phyloP scores from a whole-genome alignment of 2,797 vertebrate genomes.

The Anomalospiza imberbis region DNA sequence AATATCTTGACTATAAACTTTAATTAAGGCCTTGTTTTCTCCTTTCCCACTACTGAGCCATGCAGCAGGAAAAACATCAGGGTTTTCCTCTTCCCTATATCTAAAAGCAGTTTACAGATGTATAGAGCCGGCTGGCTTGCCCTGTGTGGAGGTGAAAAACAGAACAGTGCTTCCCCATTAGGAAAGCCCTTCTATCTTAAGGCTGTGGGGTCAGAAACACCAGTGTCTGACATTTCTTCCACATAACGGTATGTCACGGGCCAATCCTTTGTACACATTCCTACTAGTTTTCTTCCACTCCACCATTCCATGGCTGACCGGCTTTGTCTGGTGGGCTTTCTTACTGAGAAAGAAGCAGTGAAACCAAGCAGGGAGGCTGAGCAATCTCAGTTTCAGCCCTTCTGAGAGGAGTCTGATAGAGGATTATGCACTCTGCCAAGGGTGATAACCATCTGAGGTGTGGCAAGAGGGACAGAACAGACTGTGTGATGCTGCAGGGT shows the following conservation, averaged over 20 bases:
- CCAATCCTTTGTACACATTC: neutral
- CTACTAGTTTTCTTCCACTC: neutral
- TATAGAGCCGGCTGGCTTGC: neutral
- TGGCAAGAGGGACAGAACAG: neutral
- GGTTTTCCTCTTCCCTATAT: neutral
- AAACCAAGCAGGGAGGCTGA: neutral
- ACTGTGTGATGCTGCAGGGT: neutral
- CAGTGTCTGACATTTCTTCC: neutral
- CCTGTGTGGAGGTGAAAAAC: neutral
- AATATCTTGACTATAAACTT: neutral
- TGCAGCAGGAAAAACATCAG: neutral
- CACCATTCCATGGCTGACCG: neutral
- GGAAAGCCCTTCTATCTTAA: neutral
- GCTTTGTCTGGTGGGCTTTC: neutral
- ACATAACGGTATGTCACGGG: neutral
- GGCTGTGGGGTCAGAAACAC: neutral
- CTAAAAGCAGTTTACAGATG: neutral
- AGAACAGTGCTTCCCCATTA: neutral
- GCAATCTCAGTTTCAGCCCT: neutral
- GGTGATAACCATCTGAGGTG: neutral
- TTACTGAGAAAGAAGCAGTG: neutral
- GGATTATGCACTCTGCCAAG: neutral
- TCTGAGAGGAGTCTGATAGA: neutral
- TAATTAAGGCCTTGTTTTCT: neutral
- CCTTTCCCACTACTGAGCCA: neutral